Evolutionary conservation across 2,113 vertebrate species (phyloP).

Genomic region (Upupa epops): DNA sequence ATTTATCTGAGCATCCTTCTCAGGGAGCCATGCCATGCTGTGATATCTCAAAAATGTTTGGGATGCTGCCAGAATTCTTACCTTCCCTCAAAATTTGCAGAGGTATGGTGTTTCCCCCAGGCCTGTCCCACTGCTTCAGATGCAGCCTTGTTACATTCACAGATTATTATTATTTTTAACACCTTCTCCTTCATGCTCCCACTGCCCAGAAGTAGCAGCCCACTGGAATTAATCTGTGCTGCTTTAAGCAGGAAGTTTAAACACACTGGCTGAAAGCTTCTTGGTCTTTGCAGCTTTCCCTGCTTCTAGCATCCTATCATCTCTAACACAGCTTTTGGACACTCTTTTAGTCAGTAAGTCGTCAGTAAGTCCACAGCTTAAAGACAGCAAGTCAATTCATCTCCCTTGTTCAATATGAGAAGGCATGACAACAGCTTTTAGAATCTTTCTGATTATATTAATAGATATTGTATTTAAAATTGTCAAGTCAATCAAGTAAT

Average conservation of each 20-base stretch:
- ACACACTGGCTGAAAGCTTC: not conserved
- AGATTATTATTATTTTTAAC: conserved; percentile 4
- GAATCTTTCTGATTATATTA: not conserved
- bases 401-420: not conserved
- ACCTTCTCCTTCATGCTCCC: conserved; percentile 24
- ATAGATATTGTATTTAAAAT: not conserved
- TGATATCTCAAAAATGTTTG: not conserved
- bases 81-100: not conserved
- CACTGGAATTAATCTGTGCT: conserved; percentile 10
- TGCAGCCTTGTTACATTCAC: conserved; percentile 4
- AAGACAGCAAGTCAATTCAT: no score
- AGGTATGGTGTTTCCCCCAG: not conserved
- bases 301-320: not conserved
- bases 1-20: not conserved
- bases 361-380: no score
- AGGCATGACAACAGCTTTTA: fast-evolving
- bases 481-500: not conserved
- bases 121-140: not conserved
- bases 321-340: not conserved
- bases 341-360: not conserved
- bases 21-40: not conserved
- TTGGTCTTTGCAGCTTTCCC: not conserved
- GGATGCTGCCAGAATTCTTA: not conserved
- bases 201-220: conserved; percentile 11
- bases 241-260: not conserved